Percentiles rank a stretch among this genome's conserved stretches.
These are phyloP conservation scores for Danio rerio DNA, from an alignment of 2,113 vertebrate species.

Conservation along the genomic window GRCz12tu NC_133183.1:58670501-58671000, in stretches of 20 bases:
- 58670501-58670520: background rate
- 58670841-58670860: background rate
- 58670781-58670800: slow-evolving; percentile 61
- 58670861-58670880: background rate
- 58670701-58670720: too few relatives aligned
- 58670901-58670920: background rate
- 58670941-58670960: background rate
- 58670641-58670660: background rate
- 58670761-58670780: too few relatives aligned
- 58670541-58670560: slow-evolving; percentile 32
- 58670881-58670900: background rate
- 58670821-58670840: background rate
- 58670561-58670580: slow-evolving; percentile 22
- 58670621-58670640: slow-evolving; percentile 22
- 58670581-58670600: slow-evolving; percentile 47
- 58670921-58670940: background rate
- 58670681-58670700: too few relatives aligned
- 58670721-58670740: too few relatives aligned
- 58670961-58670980: background rate
- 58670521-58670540: slow-evolving; percentile 27
- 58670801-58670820: background rate
- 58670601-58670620: slow-evolving; percentile 40
- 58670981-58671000: too few relatives aligned
- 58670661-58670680: too few relatives aligned
- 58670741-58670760: too few relatives aligned